These are phyloP conservation scores for Trachemys scripta DNA, from an alignment of 2,113 vertebrate species.

Conservation along the genomic window DNA sequence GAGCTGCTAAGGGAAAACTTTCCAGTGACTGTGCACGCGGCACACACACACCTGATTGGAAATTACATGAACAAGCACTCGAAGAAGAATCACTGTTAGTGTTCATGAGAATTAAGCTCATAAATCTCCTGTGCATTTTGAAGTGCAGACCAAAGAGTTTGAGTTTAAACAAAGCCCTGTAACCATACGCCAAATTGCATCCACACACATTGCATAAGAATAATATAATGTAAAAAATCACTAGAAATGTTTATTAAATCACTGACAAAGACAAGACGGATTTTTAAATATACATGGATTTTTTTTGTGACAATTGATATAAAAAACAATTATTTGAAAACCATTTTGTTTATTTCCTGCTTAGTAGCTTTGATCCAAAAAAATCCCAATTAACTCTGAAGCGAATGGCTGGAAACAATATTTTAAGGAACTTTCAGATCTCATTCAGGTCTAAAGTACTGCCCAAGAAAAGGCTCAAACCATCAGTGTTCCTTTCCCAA, in stretches of 20 bases:
- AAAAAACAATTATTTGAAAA: background rate
- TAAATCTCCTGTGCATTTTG: background rate
- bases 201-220: background rate
- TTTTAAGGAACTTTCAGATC: too few species aligned
- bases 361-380: too few species aligned
- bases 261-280: background rate
- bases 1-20: too few species aligned
- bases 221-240: background rate
- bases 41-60: too few species aligned
- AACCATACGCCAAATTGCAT: background rate
- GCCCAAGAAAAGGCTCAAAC: too few species aligned
- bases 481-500: too few species aligned
- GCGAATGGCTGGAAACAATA: too few species aligned
- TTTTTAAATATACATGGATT: conserved; percentile 1
- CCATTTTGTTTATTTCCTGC: background rate
- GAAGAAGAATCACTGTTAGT: background rate
- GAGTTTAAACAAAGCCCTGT: background rate
- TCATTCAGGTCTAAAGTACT: too few species aligned
- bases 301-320: background rate
- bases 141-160: accelerated
- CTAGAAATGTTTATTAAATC: conserved; percentile 32
- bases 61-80: too few species aligned
- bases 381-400: too few species aligned
- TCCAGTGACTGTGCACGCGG: too few species aligned
- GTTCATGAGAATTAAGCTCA: background rate